These are phyloP conservation scores for Drosophila heteroneura DNA, from an alignment of 2,888 invertebrate species.

Conservation along the genomic window DNA sequence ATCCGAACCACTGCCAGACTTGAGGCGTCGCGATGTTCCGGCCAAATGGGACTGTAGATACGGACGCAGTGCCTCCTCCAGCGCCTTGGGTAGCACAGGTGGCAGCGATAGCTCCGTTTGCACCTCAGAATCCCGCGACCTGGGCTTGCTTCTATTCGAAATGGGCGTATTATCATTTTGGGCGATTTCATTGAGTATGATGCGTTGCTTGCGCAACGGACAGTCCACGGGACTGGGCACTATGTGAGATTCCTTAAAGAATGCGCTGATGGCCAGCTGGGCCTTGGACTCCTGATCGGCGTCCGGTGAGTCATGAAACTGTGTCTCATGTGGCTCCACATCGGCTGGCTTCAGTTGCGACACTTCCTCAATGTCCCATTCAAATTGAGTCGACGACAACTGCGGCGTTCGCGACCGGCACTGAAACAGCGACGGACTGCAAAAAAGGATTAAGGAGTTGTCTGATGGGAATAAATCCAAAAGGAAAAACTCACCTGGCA, in stretches of 20 bases:
- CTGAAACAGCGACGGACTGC: constrained; percentile 84
- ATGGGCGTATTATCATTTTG: constrained; percentile 77
- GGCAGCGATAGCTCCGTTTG: constrained; percentile 88
- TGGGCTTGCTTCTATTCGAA: constrained; percentile 66
- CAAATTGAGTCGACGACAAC: constrained; percentile 86
- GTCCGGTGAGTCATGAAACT: constrained; percentile 86
- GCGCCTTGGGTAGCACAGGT: constrained; percentile 86
- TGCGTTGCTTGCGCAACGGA: constrained; percentile 82
- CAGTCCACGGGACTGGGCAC: constrained; percentile 85
- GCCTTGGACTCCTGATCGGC: constrained; percentile 87
- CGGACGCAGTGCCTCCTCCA: constrained; percentile 87
- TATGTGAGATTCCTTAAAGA: constrained; percentile 84
- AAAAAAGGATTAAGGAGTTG: neutral
- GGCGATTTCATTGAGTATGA: constrained; percentile 70
- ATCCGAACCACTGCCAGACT: constrained; percentile 52
- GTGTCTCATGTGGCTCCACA: constrained; percentile 87
- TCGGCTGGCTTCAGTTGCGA: constrained; percentile 88
- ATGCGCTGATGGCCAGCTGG: constrained; percentile 87
- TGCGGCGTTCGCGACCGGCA: constrained; percentile 82
- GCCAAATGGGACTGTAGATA: constrained; percentile 86
- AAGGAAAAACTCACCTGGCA: constrained; percentile 82
- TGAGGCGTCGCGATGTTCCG: constrained; percentile 24
- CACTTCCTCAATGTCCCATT: constrained; percentile 90
- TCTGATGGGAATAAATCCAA: neutral
- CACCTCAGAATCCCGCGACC: constrained; percentile 85